phyloP scores from a whole-genome alignment of 2,113 vertebrate genomes.

The Scophthalmus maximus region DNA sequence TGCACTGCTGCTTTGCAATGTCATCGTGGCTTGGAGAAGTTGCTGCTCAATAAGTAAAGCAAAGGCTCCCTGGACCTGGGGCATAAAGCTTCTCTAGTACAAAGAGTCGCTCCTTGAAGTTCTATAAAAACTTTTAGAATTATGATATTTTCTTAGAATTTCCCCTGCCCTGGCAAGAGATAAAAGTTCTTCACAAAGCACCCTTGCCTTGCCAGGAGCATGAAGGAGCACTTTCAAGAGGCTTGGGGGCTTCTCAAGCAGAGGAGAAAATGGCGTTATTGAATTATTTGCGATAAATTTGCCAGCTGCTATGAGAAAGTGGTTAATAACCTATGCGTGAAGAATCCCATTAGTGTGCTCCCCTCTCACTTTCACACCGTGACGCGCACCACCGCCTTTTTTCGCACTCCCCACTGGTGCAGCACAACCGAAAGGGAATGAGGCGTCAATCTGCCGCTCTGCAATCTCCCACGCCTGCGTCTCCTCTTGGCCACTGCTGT shows the following conservation, averaged over 20 bases:
- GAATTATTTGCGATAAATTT: background rate
- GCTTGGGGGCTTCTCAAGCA: background rate
- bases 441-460: background rate
- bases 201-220: background rate
- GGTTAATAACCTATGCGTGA: too few species aligned
- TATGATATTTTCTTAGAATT: background rate
- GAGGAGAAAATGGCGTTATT: background rate
- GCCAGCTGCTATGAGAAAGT: background rate
- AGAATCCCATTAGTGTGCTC: background rate
- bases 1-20: conserved; percentile 21
- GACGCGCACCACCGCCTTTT: background rate
- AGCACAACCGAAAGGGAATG: too few species aligned
- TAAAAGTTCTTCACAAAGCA: background rate
- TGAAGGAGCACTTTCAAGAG: background rate
- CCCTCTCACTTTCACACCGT: too few species aligned
- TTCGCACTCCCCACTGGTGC: background rate
- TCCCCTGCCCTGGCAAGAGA: too few species aligned
- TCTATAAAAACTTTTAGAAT: background rate
- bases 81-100: background rate
- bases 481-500: too few species aligned
- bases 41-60: conserved; percentile 12
- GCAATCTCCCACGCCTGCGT: background rate
- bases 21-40: conserved; percentile 19
- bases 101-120: background rate
- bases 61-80: conserved; percentile 3